A percentile compares a stretch with the other conserved stretches of the same genome.
phyloP scores from a whole-genome alignment of 2,113 vertebrate genomes.

The Hystrix cristata region DNA sequence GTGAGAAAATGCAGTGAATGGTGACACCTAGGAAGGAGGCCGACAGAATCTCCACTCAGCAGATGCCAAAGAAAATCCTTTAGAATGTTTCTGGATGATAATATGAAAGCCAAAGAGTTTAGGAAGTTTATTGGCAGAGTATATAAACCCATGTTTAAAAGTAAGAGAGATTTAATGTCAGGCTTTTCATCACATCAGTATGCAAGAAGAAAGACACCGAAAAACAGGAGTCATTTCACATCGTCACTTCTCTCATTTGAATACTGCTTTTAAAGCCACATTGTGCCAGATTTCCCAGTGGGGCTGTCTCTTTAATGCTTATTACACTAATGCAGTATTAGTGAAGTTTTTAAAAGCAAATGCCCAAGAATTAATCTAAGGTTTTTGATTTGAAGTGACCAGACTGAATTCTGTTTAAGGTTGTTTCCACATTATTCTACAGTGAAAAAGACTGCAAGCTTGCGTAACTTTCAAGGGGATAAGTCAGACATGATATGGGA shows the following conservation, averaged over 20 bases:
- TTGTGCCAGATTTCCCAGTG: background rate
- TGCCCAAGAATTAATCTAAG: background rate
- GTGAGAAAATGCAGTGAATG: conserved; percentile 56
- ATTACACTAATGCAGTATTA: background rate
- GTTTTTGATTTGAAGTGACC: conserved; percentile 58
- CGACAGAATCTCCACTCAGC: conserved; percentile 24
- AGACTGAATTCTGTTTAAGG: conserved; percentile 72
- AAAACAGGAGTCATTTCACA: background rate
- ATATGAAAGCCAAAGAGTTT: background rate
- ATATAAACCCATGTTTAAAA: background rate
- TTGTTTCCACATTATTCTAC: conserved; percentile 62
- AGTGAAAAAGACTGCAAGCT: conserved; percentile 73
- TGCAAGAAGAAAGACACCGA: background rate
- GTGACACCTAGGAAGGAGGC: conserved; percentile 51
- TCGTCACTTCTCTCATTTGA: background rate
- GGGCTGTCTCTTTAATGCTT: background rate
- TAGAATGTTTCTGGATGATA: background rate
- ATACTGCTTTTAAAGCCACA: background rate
- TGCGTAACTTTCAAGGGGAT: conserved; percentile 45
- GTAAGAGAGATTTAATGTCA: background rate
- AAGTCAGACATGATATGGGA: background rate
- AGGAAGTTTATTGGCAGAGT: conserved; percentile 38
- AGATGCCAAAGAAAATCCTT: conserved; percentile 41
- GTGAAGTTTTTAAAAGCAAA: background rate
- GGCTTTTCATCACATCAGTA: background rate